Evolutionary conservation across 2,888 invertebrate genomes (phyloP), one percentile per base, ranked within the genome.

Genomic region (Drosophila ezoana): DNA sequence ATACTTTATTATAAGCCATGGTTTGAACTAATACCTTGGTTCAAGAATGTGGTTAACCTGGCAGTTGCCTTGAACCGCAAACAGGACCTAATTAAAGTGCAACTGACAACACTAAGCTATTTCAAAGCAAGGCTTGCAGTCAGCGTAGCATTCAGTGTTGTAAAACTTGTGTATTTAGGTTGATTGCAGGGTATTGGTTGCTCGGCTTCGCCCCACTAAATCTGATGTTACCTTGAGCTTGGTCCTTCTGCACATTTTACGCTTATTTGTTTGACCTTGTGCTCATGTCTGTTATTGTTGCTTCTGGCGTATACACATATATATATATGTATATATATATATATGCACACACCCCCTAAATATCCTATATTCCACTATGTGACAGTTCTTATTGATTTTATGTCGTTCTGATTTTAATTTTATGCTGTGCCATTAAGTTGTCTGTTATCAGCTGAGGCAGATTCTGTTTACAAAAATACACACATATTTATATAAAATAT

Each of bases 251-350:
- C 66, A 71, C 63, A 67, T 68, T 86, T 62, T 59, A 52, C 66
- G 83, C 73, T 65, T 63, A 61, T 80, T 80, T 77, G 84, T 83
- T 86, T 83, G 81, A 69, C 87, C 84, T 86, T 86, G 84, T 78
- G 40, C 59, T 45, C 53, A 20, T 67, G 67, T 65, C 68, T 79
- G 81, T 70, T 81, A 65, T 77, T 67, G 78, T 65, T 51, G 57
- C 58, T 56, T 10, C 16, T 49, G 35, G 61, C 43, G 57, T 33
- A 68, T 14, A 40, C 14, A 20, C 32, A 44, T 4, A 14, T 35
- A 72, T 41, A 72, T 35, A 51, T 18, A 35, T 23, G 45, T 18
- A 35, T 5, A 48, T 14, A 60, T 1, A 58, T n/a, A 58, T 35
- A 43, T 28, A 41, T 18, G 51, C n/a, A 71, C 23, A 37, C 40